These are phyloP conservation scores for Paracanthobrama guichenoti DNA, from an alignment of 2,113 vertebrate genomes.

Conservation along the genomic window DNA sequence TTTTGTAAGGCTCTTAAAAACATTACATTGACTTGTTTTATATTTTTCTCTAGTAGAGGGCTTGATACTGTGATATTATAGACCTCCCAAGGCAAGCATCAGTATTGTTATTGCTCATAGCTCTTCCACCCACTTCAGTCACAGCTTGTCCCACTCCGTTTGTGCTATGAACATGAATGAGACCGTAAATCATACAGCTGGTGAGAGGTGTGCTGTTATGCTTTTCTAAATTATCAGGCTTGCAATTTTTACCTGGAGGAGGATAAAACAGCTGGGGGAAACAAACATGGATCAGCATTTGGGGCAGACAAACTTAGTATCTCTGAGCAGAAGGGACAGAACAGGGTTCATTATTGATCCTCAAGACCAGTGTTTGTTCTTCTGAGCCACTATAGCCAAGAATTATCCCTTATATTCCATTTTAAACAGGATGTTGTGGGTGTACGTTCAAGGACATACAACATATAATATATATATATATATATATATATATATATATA, in stretches of 20 bases:
- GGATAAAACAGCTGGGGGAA: not conserved
- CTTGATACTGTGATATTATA: constrained; percentile 4
- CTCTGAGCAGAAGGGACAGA: not conserved
- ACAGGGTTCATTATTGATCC: not conserved
- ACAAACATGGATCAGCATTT: not conserved
- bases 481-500: no score
- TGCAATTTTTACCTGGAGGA: not conserved
- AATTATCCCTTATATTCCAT: not conserved
- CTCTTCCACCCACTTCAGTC: not conserved
- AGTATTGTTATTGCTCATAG: not conserved
- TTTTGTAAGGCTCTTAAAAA: not conserved
- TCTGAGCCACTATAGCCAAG: not conserved
- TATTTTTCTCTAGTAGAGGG: not conserved
- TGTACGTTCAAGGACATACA: not conserved
- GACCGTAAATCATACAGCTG: not conserved
- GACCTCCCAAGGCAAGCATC: not conserved
- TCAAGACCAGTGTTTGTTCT: not conserved
- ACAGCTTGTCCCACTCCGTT: not conserved
- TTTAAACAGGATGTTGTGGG: not conserved
- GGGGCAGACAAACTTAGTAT: not conserved
- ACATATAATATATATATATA: no score
- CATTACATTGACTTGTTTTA: not conserved
- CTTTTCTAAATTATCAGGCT: not conserved
- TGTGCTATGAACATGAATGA: not conserved
- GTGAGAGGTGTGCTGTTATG: not conserved